Base-by-base conservation (phyloP, 2,888 invertebrate species). In the Andrena flavipes region DNA sequence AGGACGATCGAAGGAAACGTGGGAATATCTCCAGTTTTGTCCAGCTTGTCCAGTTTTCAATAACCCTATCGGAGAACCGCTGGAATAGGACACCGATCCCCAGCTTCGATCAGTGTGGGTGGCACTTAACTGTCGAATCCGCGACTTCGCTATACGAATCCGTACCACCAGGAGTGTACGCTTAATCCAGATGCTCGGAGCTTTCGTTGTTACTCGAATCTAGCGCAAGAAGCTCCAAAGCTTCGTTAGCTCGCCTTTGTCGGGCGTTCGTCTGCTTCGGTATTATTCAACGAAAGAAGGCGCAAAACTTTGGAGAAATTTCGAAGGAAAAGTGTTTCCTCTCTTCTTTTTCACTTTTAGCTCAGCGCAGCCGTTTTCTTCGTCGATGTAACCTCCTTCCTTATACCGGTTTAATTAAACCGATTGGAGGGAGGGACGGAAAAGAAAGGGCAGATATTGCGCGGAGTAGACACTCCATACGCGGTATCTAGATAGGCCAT, bases 321-420 rank as follows among this genome's bases (percentile, higher is more conserved):
- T 42, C 42, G n/a, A 42, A 29, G 69, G 68, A 54, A 35, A 68
- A 33, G 33, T 20, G 33, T 54, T 30, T 23, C 35, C 23, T 7
- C n/a, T 68, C 51, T 6, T 33, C 35, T 23, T 51, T 23, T 30
- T 26, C 13, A 23, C 7, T 30, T 16, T n/a, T 30, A 13, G 20
- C 1, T 13, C 51, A n/a, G 30, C 0, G 20, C 35, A 5, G 35
- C 16, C 63, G 42, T 35, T 23, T 63, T 63, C 42, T 33, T 42
- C 35, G 35, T 35, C 35, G 20, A 26, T n/a, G 35, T 13, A 20
- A 30, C 62, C 42, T 23, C 63, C 13, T 23, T n/a, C 35, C 8
- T 33, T 62, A 23, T 35, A 20, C 62, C 33, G 62, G 33, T 62
- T 33, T 62, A 62, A 62, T 62, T 35, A 33, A 62, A 62, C 62